Conservation (phyloP, 2,797 vertebrate genomes). For the Distichodus sexfasciatus region DNA sequence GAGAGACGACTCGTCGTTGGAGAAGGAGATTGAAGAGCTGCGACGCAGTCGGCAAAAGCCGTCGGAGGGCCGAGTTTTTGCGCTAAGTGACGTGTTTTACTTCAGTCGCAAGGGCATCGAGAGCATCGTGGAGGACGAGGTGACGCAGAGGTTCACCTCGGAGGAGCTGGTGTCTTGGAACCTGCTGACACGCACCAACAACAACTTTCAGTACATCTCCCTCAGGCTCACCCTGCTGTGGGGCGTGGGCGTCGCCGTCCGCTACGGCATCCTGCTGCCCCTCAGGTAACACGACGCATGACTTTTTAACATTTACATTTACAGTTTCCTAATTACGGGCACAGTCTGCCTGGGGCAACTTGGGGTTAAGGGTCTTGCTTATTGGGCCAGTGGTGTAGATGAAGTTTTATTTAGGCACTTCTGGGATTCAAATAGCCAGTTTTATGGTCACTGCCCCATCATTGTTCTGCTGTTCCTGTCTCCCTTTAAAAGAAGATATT, state of each 20-base stretch:
- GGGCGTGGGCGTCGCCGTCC: conserved; percentile 82
- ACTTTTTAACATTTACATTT: not conserved
- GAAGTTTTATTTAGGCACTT: too few relatives aligned
- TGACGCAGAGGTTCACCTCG: conserved; percentile 92
- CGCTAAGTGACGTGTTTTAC: conserved; percentile 90
- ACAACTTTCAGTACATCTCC: conserved; percentile 92
- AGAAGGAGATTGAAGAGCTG: conserved; percentile 84
- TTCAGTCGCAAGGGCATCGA: conserved; percentile 91
- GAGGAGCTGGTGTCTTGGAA: conserved; percentile 97
- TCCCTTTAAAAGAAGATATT: too few relatives aligned
- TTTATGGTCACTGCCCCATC: too few relatives aligned
- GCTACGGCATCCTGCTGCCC: conserved; percentile 90
- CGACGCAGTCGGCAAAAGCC: conserved; percentile 71
- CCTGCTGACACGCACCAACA: conserved; percentile 91
- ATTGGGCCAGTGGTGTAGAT: too few relatives aligned
- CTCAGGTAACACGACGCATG: conserved; percentile 77
- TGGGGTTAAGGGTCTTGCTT: too few relatives aligned
- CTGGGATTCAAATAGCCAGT: too few relatives aligned
- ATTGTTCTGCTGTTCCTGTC: too few relatives aligned
- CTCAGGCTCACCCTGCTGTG: conserved; percentile 84
- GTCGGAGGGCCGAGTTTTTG: conserved; percentile 77
- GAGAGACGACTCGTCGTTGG: conserved; percentile 86
- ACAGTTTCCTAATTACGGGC: too few relatives aligned
- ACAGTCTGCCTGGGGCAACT: too few relatives aligned
- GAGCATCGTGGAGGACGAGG: conserved; percentile 93